phyloP scores from a whole-genome alignment of 2,113 vertebrate genomes.

The Alces alces region DNA sequence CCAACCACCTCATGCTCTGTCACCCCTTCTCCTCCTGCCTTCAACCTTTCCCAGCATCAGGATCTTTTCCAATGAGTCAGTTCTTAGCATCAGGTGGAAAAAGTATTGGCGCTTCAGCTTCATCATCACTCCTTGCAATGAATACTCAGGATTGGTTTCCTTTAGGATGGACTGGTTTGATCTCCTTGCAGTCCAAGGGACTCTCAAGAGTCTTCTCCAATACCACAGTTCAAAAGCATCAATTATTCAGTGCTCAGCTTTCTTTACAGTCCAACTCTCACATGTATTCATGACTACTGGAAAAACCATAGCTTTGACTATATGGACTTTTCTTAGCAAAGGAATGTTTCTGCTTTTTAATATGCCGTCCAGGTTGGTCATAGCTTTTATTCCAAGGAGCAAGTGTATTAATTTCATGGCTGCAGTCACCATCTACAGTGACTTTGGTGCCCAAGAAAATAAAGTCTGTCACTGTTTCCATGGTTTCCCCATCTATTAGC shows the following conservation, averaged over 20 bases:
- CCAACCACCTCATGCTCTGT: not conserved
- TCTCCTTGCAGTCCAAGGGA: not conserved
- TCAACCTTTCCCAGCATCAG: not conserved
- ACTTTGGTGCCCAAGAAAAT: not conserved
- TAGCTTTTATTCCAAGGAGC: not conserved
- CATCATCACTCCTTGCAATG: not conserved
- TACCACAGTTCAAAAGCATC: not conserved
- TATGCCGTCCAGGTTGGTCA: not conserved
- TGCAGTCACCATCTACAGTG: not conserved
- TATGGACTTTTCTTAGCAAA: not conserved
- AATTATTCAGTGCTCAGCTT: not conserved
- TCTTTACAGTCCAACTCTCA: not conserved
- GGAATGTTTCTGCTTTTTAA: not conserved
- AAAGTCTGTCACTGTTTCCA: not conserved
- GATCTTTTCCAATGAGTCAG: not conserved
- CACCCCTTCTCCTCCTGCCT: not conserved
- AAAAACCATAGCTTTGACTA: not conserved
- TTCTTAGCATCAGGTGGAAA: not conserved
- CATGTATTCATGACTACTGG: not conserved
- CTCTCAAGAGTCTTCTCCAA: not conserved
- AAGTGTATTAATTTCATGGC: not conserved
- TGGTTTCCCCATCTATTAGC: not conserved
- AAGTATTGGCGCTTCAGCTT: not conserved
- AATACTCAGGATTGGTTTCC: not conserved
- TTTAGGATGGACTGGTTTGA: not conserved